These are phyloP conservation scores for Eulemur macaco DNA, from an alignment of 2,113 vertebrate genomes.

Conservation along the genomic window DNA sequence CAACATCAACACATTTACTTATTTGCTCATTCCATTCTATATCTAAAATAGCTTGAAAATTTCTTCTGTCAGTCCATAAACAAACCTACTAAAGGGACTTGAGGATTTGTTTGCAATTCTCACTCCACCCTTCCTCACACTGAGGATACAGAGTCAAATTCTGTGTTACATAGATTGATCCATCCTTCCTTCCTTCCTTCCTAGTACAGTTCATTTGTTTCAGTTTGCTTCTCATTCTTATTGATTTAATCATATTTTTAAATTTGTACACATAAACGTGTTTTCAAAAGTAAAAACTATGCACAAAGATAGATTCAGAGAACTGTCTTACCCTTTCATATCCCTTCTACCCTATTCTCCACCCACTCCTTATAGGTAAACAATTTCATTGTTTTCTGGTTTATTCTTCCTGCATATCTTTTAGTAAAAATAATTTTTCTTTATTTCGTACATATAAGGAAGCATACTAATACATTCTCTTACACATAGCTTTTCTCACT, in stretches of 20 bases:
- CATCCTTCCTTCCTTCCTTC: too few relatives aligned
- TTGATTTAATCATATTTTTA: not conserved
- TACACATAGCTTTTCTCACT: not conserved
- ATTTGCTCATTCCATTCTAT: not conserved
- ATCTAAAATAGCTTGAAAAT: not conserved
- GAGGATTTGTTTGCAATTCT: not conserved
- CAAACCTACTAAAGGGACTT: not conserved
- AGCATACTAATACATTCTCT: not conserved
- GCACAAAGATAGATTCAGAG: not conserved
- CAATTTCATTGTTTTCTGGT: not conserved
- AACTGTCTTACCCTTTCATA: not conserved
- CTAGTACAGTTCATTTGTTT: not conserved
- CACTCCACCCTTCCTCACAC: not conserved
- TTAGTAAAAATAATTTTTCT: not conserved
- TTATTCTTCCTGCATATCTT: not conserved
- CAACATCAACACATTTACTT: not conserved
- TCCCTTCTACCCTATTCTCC: not conserved
- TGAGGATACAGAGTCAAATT: not conserved
- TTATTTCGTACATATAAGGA: not conserved
- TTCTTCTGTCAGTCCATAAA: not conserved
- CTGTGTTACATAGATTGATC: not conserved
- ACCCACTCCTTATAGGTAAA: not conserved
- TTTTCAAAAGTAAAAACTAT: not conserved
- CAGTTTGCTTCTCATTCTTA: not conserved
- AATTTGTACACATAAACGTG: not conserved